These are phyloP conservation scores for Oscheius onirici DNA, from an alignment of 2,888 invertebrate genomes.

Conservation along the genomic window DNA sequence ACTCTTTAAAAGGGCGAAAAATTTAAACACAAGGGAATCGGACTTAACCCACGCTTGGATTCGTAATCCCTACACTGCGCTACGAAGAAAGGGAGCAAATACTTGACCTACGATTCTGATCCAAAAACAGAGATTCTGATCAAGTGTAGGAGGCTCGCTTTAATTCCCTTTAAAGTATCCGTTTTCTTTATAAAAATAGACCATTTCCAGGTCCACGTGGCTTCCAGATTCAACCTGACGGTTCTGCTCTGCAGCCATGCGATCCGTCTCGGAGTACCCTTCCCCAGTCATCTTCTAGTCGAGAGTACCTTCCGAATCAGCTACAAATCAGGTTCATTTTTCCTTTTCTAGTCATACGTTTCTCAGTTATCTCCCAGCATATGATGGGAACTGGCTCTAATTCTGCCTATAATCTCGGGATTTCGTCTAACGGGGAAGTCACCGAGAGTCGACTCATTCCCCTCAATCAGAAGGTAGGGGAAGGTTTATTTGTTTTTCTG, in stretches of 20 bases:
- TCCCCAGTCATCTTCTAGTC: conserved; percentile 15
- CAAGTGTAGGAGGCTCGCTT: too few species aligned
- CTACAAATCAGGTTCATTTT: not conserved
- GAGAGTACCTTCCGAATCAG: conserved; percentile 3
- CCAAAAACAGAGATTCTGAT: too few species aligned
- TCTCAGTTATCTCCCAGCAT: not conserved
- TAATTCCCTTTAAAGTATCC: too few species aligned
- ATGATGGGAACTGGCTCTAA: conserved; percentile 15
- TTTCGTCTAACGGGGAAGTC: conserved; percentile 7
- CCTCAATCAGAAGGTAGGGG: not conserved
- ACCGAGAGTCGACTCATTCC: conserved; percentile 1
- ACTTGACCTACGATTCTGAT: too few species aligned
- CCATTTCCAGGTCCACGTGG: conserved; percentile 1
- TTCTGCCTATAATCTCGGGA: conserved; percentile 18
- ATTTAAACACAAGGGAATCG: too few species aligned
- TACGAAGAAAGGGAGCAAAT: too few species aligned
- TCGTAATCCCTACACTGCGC: too few species aligned
- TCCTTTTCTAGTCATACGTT: not conserved
- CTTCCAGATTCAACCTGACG: not conserved
- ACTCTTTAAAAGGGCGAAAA: too few species aligned
- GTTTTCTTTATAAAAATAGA: not conserved
- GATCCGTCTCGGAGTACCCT: not conserved
- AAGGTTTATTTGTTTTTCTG: too few species aligned
- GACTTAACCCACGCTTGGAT: too few species aligned
- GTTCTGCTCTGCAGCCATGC: not conserved